Evolutionary conservation across 2,113 vertebrate genomes (phyloP), one percentile per base, ranked within the genome.

Genomic region (Paratilapia polleni): DNA sequence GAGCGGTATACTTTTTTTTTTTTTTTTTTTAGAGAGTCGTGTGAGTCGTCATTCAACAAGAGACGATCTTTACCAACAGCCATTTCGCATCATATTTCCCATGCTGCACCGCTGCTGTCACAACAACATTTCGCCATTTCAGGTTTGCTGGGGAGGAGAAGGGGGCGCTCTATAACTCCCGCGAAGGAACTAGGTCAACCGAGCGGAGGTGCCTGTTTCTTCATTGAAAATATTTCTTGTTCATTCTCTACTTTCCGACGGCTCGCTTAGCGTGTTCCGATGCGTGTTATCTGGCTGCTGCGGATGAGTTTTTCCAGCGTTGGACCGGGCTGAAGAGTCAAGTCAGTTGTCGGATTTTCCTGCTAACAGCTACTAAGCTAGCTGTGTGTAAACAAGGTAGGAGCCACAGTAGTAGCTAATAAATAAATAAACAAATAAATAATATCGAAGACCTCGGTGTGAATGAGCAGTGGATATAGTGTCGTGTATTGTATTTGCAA

Each of bases 81-180:
- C 94, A 94, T 94, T 95, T 95, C 83, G 60, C 84, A 87, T 86
- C 52, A 22, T 10, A 13, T 80, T 68, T 93, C 94, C 95, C 95
- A 95, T 75, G 58, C 86, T 93, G 88, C 95, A 89, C 58, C 78
- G 60, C 83, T 59, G 22, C 86, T 61, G 81, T 92, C 86, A 93
- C 91, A 93, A 95, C 94, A 94, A 94, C 93, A 89, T 83, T 85
- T 92, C 96, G 95, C 95, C 96, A 96, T 96, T 95, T 95, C 93
- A 85, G 88, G 36, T 26, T 70, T 5, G 59, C 43, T 77, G 77
- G 88, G 66, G 68, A 28, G 9, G 60, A n/a, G 26, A 34, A 14
- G 43, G 47, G 68, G 26, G 24, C 6, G 17, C 68, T 73, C 31
- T 28, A 61, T 75, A 89, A 78, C 80, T 89, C 83, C 77, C 41